Percentiles rank a stretch among this genome's conserved stretches.
Evolutionary conservation across 2,113 vertebrate genomes (phyloP).

Genomic region (Heterochromis multidens): DNA sequence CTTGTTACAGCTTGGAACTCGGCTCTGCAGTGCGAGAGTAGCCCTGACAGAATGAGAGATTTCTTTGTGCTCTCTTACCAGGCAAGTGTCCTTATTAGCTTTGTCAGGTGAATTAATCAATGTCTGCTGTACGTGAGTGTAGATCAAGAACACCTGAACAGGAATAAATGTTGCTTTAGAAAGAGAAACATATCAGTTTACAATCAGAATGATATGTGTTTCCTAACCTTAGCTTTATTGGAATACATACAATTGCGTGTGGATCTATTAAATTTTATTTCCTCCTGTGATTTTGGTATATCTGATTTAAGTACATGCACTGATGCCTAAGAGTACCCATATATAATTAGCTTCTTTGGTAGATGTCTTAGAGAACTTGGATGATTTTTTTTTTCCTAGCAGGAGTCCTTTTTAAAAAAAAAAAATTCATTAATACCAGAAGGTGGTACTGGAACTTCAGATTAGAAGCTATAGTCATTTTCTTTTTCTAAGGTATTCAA

Average conservation of each 20-base stretch:
- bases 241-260: neutral
- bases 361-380: no score
- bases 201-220: neutral
- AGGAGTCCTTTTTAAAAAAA: no score
- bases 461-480: neutral
- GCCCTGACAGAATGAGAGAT: conserved; percentile 82
- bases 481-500: neutral
- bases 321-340: neutral
- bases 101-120: conserved; percentile 12
- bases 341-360: neutral
- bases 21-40: conserved; percentile 79
- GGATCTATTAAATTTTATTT: neutral
- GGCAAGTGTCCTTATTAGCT: conserved; percentile 68
- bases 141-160: conserved; percentile 12
- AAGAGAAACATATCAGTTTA: neutral
- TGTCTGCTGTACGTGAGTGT: neutral
- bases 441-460: neutral
- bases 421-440: no score
- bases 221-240: neutral
- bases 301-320: neutral
- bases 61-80: conserved; percentile 89
- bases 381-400: no score
- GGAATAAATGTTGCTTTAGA: neutral
- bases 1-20: conserved; percentile 86
- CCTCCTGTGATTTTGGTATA: neutral